Evolutionary conservation across 2,113 vertebrate species (phyloP).

Genomic region (Guaruba guarouba): DNA sequence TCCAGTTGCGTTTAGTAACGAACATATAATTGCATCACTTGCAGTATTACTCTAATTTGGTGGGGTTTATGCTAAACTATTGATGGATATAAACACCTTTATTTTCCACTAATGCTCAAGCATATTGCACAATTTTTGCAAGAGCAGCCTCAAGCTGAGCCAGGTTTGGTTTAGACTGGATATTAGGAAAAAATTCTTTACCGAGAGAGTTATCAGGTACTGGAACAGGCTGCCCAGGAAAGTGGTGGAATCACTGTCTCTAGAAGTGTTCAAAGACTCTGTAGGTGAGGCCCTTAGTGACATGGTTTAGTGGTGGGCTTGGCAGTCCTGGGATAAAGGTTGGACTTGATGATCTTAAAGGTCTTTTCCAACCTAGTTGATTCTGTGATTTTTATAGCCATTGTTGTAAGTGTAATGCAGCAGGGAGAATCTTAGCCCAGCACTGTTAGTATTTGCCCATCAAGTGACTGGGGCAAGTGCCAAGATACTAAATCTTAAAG

Average conservation of each 20-base stretch:
- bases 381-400: not conserved
- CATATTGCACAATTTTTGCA: not conserved
- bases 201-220: not conserved
- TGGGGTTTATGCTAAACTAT: not conserved
- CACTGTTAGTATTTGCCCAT: not conserved
- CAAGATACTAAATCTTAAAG: not conserved
- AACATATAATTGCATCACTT: not conserved
- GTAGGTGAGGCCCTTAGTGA: not conserved
- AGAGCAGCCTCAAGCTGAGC: not conserved
- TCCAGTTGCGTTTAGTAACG: not conserved
- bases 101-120: not conserved
- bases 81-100: not conserved
- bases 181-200: not conserved
- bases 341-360: not conserved
- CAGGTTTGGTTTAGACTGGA: not conserved
- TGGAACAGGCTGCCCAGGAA: not conserved
- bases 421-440: not conserved
- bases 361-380: not conserved
- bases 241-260: not conserved
- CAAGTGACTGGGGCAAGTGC: not conserved
- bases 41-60: not conserved
- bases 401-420: not conserved
- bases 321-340: not conserved
- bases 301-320: not conserved
- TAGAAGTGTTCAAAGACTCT: not conserved